Base-by-base conservation (phyloP, 2,113 vertebrate genomes). In the Labrus mixtus region DNA sequence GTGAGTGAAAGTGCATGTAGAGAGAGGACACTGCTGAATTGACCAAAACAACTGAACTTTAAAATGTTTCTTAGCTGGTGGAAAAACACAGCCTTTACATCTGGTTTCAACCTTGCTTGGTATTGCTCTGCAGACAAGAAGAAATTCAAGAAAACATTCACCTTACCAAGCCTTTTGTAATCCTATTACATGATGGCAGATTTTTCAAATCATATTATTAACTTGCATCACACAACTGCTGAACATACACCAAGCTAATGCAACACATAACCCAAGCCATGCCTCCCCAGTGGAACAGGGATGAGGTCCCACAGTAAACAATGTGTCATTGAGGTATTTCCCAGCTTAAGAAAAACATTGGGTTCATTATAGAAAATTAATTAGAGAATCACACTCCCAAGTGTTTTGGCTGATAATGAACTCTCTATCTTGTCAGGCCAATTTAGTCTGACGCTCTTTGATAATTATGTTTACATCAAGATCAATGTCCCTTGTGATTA, bases 341-440 rank as follows among this genome's bases (percentile, higher is more conserved):
- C 22, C 57, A 85, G 86, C 90, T 90, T 85, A 89, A 89, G 90
- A 92, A 93, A 93, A 94, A 94, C 87, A 91, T 78, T 36, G 83
- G 78, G 83, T 92, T 94, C 92, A 94, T 94, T 93, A 94, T 89
- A 90, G 91, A 90, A 93, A 93, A 94, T 94, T 92, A 94, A 95
- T 95, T 94, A 94, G 92, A 91, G 85, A 83, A 90, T 90, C 86
- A 86, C 89, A 85, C 87, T 93, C 92, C 93, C 93, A 85, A 92
- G 93, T 92, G 92, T 88, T 92, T 93, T 91, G 85, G 85, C 88
- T 93, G 92, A 94, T 94, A 93, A 95, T 94, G 92, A 94, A 94
- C 91, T 92, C 85, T 89, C 86, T 90, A 81, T 92, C 91, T 93
- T 92, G 84, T 93, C 89, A 89, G 87, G 90, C 89, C 90, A 93